Evolutionary conservation across 2,797 vertebrate genomes (phyloP), one percentile per base, ranked within the genome.

Genomic region (Pangasius djambal): DNA sequence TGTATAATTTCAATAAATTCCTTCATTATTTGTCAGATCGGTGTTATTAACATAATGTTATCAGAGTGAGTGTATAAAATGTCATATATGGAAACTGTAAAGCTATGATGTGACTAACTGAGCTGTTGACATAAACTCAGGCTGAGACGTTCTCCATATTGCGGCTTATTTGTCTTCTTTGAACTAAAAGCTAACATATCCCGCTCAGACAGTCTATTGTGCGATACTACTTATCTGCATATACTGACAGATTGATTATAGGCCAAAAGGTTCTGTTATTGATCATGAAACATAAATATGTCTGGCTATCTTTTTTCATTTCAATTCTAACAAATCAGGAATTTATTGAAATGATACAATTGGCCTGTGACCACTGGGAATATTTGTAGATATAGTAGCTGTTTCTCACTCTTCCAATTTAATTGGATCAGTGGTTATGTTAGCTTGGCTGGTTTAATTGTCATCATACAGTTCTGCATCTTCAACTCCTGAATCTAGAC

Each of bases 91-190:
- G 75, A 82, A 61, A 40, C 10, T 40, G 20, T 81, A 37, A 83
- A 74, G 48, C 2, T 72, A 2, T 59, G 31, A 28, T 31, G 22
- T 88, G 34, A 44, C 55, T 57, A 40, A 57, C 2, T 18, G 28
- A 25, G 52, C 37, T 28, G 37, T 81, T 57, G 48, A 28, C 7
- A 5, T 55, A 16, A 83, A 63, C 31, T 44, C 34, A 83, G 18
- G n/a, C 15, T n/a, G 44, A 50, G 12, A 34, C 13, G 4, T 31
- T 65, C 37, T 61, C 15, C 22, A n/a, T 48, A 31, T 50, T 74
- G 18, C 9, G 59, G 20, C 69, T 63, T 85, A 57, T 48, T 59
- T 85, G 28, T 70, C 34, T 69, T 67, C 59, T 85, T 81, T 69
- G 4, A 37, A 65, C 10, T 20, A 25, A 78, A 78, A 40, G 2